Evolutionary conservation across 2,888 invertebrate genomes (phyloP), one percentile per base, ranked within the genome.

Genomic region (Chalcosyrphus nemorum): DNA sequence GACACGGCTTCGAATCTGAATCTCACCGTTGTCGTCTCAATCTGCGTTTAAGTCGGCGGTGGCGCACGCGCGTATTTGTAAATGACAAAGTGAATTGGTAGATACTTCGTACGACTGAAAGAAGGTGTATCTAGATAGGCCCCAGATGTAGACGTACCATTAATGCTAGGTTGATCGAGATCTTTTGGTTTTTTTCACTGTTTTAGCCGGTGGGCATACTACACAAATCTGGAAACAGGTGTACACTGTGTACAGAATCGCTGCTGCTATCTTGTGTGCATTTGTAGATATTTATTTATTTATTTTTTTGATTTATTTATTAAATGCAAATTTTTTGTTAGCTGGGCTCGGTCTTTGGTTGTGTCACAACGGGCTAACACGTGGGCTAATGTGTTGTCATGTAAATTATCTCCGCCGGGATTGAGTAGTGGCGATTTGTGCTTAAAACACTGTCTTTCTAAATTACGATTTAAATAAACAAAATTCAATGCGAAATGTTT

Each of bases 371-470:
- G 19, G 13, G 13, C 4, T 21, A 27, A 27, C 45, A 77, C 63
- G 81, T 82, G 77, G 81, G 77, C 50, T 81, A 81, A 81, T 71
- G 65, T 54, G 65, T 71, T 77, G 81, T 66, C 77, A 81, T 77
- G 81, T 77, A 71, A 72, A 72, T 71, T 77, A 77, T 81, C 71
- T 71, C n/a, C 38, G 54, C 43, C 68, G 61, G 70, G 45, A 45
- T 61, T 68, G 68, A 68, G 56, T 76, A 65, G 70, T 76, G 70
- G 70, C 76, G 70, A 65, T 71, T 81, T 81, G 77, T 77, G 77
- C 65, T 77, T 77, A 81, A 66, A 54, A 70, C 50, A 43, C 19
- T 71, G 81, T 65, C 71, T 38, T n/a, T 19, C 45, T 66, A 29
- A 71, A 59, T 77, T 77, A 59, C 32, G 66, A 77, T 66, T 65